phyloP scores from a whole-genome alignment of 1,140 invertebrate species.

The Drosophila jambulina region DNA sequence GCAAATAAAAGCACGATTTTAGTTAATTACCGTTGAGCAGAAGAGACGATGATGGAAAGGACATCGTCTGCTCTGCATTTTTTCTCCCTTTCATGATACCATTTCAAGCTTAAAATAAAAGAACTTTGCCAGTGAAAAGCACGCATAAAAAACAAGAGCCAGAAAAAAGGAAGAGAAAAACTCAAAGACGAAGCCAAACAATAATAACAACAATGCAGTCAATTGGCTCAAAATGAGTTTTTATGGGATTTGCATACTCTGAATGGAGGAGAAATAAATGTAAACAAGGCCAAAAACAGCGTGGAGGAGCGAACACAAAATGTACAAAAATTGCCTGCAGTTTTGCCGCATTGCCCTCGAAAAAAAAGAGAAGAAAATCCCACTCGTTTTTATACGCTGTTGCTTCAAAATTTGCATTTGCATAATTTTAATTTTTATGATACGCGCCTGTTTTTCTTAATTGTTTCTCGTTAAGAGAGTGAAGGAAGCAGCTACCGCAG shows the following conservation, averaged over 20 bases:
- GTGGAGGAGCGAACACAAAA: constrained; percentile 14
- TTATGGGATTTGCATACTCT: constrained; percentile 80
- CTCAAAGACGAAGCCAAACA: constrained; percentile 11
- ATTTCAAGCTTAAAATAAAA: constrained; percentile 29
- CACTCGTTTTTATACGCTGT: constrained; percentile 45
- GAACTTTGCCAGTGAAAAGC: constrained; percentile 17
- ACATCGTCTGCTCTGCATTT: constrained; percentile 24
- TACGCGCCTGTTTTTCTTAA: constrained; percentile 66
- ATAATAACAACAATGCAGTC: constrained; percentile 67
- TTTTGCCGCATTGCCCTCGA: constrained; percentile 36
- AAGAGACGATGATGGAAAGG: constrained; percentile 21
- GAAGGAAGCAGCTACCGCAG: constrained; percentile 38
- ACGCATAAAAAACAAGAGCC: background rate
- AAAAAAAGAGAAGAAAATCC: background rate
- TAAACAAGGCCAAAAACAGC: constrained; percentile 55
- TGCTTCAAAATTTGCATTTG: constrained; percentile 67
- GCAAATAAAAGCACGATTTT: constrained; percentile 58
- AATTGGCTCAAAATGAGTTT: constrained; percentile 82
- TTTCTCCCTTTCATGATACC: constrained; percentile 56
- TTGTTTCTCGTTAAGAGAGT: constrained; percentile 70
- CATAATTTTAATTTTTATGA: constrained; percentile 80
- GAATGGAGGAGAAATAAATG: constrained; percentile 68
- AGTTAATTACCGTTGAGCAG: constrained; percentile 67
- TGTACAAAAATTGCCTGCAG: constrained; percentile 34
- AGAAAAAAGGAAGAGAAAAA: constrained; percentile 7